phyloP scores from a whole-genome alignment of 2,888 invertebrate genomes.

The Eristalis pertinax region DNA sequence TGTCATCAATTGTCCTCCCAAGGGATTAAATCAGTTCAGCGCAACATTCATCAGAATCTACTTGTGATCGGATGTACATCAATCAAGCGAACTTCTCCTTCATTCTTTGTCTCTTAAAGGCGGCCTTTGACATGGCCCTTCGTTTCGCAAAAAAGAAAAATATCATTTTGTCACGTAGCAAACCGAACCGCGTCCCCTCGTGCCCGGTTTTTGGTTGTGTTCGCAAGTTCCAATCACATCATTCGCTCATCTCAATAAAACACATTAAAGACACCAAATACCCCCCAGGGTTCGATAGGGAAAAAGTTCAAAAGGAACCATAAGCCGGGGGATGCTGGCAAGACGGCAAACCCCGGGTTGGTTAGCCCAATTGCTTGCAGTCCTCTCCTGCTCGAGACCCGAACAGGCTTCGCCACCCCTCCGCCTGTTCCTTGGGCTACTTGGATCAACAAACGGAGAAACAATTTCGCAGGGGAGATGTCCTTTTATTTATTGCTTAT shows the following conservation, averaged over 20 bases:
- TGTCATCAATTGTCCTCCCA: neutral
- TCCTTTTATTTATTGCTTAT: conserved; percentile 36
- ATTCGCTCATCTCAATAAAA: conserved; percentile 63
- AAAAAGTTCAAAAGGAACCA: conserved; percentile 51
- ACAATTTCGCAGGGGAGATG: neutral
- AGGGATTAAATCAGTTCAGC: neutral
- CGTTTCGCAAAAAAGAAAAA: too few relatives aligned
- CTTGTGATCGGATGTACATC: neutral
- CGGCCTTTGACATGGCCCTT: neutral
- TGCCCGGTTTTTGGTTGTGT: neutral
- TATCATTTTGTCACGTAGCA: neutral
- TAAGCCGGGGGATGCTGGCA: neutral
- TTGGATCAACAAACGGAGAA: neutral
- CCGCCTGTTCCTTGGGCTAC: neutral
- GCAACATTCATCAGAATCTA: neutral
- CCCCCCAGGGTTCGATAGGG: conserved; percentile 53
- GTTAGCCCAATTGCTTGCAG: conserved; percentile 29
- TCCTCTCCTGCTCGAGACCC: neutral
- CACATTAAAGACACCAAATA: conserved; percentile 35
- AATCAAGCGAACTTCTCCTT: neutral
- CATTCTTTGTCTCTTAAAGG: neutral
- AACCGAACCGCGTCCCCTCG: neutral
- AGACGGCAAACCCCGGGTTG: neutral
- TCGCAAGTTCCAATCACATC: conserved; percentile 55
- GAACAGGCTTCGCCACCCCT: neutral